Percentiles rank a stretch among this genome's conserved stretches.
Conservation (phyloP, 2,113 vertebrate genomes). For the Todiramphus chloris region DNA sequence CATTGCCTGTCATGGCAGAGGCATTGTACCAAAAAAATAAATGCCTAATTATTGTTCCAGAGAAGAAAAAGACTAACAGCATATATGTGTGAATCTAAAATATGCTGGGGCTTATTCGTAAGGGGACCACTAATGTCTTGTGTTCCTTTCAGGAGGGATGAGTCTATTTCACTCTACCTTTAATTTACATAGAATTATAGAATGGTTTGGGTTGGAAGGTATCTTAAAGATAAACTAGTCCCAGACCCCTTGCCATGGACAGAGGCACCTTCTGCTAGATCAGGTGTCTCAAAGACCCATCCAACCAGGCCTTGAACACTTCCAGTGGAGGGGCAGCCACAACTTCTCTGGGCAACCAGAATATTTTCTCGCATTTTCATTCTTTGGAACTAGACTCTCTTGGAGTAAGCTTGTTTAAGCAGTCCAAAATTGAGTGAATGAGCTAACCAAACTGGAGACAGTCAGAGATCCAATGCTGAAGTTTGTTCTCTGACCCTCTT, state of each 20-base stretch:
- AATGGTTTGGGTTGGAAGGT: background rate
- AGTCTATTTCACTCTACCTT: background rate
- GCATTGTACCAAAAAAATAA: background rate
- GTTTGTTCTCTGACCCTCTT: background rate
- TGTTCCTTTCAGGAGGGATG: background rate
- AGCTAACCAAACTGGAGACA: background rate
- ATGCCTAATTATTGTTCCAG: background rate
- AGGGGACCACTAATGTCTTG: background rate
- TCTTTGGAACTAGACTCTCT: background rate
- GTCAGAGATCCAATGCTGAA: background rate
- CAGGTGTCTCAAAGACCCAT: background rate
- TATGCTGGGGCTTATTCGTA: background rate
- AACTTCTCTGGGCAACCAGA: background rate
- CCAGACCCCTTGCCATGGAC: background rate
- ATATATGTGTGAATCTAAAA: background rate
- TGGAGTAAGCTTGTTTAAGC: background rate
- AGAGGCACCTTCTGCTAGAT: background rate
- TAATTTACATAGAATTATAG: background rate
- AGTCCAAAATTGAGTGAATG: background rate
- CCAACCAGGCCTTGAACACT: background rate
- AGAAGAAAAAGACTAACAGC: background rate
- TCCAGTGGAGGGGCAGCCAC: too few species aligned
- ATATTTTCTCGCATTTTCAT: background rate
- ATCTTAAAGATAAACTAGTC: background rate
- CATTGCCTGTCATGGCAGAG: background rate